Percentiles rank a stretch among this genome's conserved stretches.
Evolutionary conservation across 2,113 vertebrate species (phyloP).

Genomic region (Lycocorax pyrrhopterus): DNA sequence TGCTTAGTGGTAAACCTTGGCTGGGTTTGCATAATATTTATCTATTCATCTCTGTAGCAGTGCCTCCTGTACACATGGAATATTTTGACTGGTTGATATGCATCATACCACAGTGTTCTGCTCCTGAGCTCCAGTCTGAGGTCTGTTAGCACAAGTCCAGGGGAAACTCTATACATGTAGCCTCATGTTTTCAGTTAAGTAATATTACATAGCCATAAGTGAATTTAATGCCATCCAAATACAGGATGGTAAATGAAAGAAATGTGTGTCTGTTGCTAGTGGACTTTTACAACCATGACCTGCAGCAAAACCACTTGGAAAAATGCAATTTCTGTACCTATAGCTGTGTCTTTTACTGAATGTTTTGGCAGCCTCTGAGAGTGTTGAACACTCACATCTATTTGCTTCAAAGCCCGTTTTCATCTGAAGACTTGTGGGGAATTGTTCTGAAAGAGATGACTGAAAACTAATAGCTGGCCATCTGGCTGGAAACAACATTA

Average conservation of each 20-base stretch:
- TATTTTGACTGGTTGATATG: constrained; percentile 17
- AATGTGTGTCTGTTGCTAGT: neutral
- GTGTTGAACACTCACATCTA: neutral
- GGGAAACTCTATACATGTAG: neutral
- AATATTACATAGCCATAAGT: neutral
- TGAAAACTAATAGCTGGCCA: constrained; percentile 41
- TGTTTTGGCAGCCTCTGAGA: neutral
- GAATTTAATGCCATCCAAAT: neutral
- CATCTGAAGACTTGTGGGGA: constrained; percentile 3
- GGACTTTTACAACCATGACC: neutral
- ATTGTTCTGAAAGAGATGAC: constrained; percentile 5
- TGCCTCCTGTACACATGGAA: neutral
- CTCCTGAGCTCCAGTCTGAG: neutral
- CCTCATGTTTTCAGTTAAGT: constrained; percentile 14
- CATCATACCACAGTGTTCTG: neutral
- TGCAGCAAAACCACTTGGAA: neutral
- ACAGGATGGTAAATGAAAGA: neutral
- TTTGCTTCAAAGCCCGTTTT: constrained; percentile 22
- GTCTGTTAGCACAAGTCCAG: constrained; percentile 1
- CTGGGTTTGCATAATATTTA: neutral
- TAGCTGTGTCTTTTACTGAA: neutral
- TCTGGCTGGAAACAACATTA: constrained; percentile 45
- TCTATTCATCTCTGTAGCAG: neutral
- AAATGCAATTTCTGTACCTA: neutral
- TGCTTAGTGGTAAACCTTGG: constrained; percentile 39